Evolutionary conservation across 2,888 invertebrate genomes (phyloP).

Genomic region (Hirtodrosophila histrioides): DNA sequence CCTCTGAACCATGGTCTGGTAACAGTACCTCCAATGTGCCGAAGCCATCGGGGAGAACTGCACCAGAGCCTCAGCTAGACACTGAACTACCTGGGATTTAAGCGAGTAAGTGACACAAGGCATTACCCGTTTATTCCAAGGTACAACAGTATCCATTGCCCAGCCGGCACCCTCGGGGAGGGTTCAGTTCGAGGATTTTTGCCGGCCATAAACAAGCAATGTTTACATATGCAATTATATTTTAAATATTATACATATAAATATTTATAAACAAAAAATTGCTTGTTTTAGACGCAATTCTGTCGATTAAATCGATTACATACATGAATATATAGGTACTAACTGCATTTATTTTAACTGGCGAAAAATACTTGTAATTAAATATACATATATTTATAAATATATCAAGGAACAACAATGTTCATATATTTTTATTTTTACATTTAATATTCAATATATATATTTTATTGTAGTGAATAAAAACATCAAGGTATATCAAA

Average conservation of each 20-base stretch:
- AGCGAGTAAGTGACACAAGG: too few relatives aligned
- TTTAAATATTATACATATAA: neutral
- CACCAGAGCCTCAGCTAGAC: too few relatives aligned
- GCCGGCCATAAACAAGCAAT: neutral
- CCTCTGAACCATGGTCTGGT: neutral
- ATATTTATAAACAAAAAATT: neutral
- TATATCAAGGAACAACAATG: constrained; percentile 26
- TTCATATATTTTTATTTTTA: constrained; percentile 1
- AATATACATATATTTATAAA: constrained; percentile 6
- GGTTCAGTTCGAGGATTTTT: neutral
- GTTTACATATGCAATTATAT: neutral
- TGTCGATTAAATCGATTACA: constrained; percentile 1
- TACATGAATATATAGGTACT: neutral
- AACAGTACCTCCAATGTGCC: too few relatives aligned
- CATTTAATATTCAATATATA: neutral
- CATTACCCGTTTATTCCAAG: too few relatives aligned
- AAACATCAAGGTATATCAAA: constrained; percentile 12
- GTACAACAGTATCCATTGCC: too few relatives aligned
- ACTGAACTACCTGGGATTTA: too few relatives aligned
- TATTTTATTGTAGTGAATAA: constrained; percentile 11
- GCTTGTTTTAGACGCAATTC: neutral
- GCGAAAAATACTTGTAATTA: constrained; percentile 3
- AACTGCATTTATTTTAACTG: constrained; percentile 1
- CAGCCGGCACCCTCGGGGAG: too few relatives aligned
- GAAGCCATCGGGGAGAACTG: too few relatives aligned